These are phyloP conservation scores for Pyrocoelia pectoralis DNA, from an alignment of 2,888 invertebrate genomes.

Conservation along the genomic window DNA sequence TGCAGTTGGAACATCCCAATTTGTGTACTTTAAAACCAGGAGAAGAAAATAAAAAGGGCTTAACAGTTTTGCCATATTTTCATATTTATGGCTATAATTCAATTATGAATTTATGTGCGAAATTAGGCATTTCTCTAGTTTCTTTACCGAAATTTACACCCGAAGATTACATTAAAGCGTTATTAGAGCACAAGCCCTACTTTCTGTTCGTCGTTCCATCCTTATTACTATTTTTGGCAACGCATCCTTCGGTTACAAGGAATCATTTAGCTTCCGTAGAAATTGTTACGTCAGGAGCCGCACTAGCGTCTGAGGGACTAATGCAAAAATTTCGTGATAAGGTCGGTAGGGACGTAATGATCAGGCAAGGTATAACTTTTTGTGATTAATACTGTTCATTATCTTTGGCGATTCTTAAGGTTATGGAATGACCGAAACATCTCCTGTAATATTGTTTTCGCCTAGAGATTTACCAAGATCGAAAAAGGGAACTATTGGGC, in stretches of 20 bases:
- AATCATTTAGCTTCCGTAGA: conserved; percentile 72
- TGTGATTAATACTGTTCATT: neutral
- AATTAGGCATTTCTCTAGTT: conserved; percentile 69
- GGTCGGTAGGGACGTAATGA: conserved; percentile 56
- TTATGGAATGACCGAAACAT: conserved; percentile 75
- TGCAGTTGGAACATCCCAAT: conserved; percentile 48
- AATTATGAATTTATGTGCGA: conserved; percentile 68
- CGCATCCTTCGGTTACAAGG: conserved; percentile 72
- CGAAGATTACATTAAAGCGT: conserved; percentile 72
- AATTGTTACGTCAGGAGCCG: conserved; percentile 76
- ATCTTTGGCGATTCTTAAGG: conserved; percentile 57
- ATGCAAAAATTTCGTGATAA: conserved; percentile 70
- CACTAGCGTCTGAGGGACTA: conserved; percentile 72
- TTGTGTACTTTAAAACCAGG: conserved; percentile 48
- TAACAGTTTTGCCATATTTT: conserved; percentile 78
- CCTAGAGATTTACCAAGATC: conserved; percentile 65
- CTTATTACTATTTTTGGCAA: conserved; percentile 75
- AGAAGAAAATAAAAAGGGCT: conserved; percentile 64
- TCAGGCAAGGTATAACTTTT: conserved; percentile 54
- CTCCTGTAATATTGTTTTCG: conserved; percentile 70
- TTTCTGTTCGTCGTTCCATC: conserved; percentile 80
- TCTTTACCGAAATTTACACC: conserved; percentile 78
- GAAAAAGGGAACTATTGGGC: conserved; percentile 75
- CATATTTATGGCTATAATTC: conserved; percentile 81
- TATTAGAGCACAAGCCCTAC: conserved; percentile 68